Percentiles rank a stretch among this genome's conserved stretches.
phyloP scores from a whole-genome alignment of 2,888 invertebrate genomes.

The Plebejus anna region DNA sequence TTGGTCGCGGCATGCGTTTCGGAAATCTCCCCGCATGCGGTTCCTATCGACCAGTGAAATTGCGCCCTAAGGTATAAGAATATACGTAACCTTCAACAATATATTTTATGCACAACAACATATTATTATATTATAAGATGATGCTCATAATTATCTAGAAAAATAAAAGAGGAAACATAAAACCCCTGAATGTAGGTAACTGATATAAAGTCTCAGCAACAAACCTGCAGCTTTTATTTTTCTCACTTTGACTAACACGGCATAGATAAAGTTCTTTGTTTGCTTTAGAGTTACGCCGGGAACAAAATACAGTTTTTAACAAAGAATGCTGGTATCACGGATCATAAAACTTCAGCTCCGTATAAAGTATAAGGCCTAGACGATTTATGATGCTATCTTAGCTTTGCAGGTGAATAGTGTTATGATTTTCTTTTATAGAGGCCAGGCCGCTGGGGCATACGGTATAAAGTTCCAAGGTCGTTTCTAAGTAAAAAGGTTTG shows the following conservation, averaged over 20 bases:
- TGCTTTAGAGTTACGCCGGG: slow-evolving; percentile 25
- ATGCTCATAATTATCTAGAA: background rate
- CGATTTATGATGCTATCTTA: background rate
- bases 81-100: too few relatives aligned
- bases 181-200: slow-evolving; percentile 26
- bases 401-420: slow-evolving; percentile 11
- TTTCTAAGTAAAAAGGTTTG: background rate
- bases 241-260: slow-evolving; percentile 29
- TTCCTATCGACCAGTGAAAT: too few relatives aligned
- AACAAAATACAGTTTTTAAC: slow-evolving; percentile 28
- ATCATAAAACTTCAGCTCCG: slow-evolving; percentile 7
- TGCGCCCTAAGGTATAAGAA: too few relatives aligned
- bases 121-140: background rate
- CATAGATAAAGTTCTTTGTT: slow-evolving; percentile 33
- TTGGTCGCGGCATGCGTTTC: too few relatives aligned
- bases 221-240: slow-evolving; percentile 29
- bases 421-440: background rate
- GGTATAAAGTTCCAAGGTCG: background rate
- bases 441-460: background rate
- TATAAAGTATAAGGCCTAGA: slow-evolving; percentile 1
- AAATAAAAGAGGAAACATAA: slow-evolving; percentile 15
- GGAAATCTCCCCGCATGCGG: too few relatives aligned
- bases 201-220: slow-evolving; percentile 27
- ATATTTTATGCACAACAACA: background rate
- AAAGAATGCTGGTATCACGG: slow-evolving; percentile 19